Base-by-base conservation (phyloP, 92 coral and sea anemone species). In the Blastomussa wellsi region DNA sequence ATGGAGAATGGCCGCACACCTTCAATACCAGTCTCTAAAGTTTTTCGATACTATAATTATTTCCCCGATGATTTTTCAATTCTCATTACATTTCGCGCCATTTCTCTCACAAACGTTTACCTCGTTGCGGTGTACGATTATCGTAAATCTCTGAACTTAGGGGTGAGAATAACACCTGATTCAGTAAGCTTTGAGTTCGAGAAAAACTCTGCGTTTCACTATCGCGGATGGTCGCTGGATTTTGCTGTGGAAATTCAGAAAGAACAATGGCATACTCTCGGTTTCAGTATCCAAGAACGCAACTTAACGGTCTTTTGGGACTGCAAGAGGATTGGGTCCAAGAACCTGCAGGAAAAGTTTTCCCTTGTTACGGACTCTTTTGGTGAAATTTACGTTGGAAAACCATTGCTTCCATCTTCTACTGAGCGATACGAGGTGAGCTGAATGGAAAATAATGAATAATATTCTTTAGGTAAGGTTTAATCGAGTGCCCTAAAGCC, bases 211-310 rank as follows among this genome's bases (percentile, higher is more conserved):
- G 67, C 52, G 19, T 71, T 55, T 22, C 75, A 16, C 53, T 75
- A 81, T 59, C 79, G 76, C 9, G 80, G 78, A 16, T 72, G 79
- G 72, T 91, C 92, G 7, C 77, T 88, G 48, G 94, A 89, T 36
- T 97, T 97, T 77, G 82, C 94, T 51, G 99, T 95, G 26, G 83
- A 88, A 72, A 78, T 93, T 55, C 48, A 83, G 11, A 85, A 80
- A 9, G 87, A 85, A 8, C 86, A 82, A 41, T 97, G 99, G 99
- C 95, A 94, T 72, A 92, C 92, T n/a, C 84, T 88, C 39, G 93
- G 98, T 14, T 84, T 97, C 55, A 91, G 99, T 64, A 85, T 97
- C 77, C 90, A 83, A 74, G 88, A 86, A 29, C 89, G 88, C 51
- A 90, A 84, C 14, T 88, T 91, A 3, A 91, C 97, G 10, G 88